Evolutionary conservation across 2,888 invertebrate species (phyloP).

Genomic region (Agrochola litura): DNA sequence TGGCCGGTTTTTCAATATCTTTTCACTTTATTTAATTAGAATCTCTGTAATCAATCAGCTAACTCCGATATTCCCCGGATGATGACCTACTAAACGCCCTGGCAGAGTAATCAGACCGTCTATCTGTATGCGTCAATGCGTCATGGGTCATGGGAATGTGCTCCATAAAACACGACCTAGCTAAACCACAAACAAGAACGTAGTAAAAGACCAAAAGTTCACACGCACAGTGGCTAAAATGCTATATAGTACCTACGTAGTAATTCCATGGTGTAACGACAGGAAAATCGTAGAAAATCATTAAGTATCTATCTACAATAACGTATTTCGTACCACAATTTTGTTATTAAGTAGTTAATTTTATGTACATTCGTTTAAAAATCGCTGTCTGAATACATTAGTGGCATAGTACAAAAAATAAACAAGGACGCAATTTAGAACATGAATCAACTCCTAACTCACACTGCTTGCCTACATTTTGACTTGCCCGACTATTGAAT

Average conservation of each 20-base stretch:
- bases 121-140: conserved; percentile 6
- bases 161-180: conserved; percentile 38
- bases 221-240: neutral
- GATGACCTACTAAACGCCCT: conserved; percentile 3
- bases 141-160: conserved; percentile 8
- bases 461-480: neutral
- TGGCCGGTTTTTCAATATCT: neutral
- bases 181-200: conserved; percentile 10
- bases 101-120: neutral
- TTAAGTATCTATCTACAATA: neutral
- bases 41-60: conserved; percentile 6
- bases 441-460: neutral
- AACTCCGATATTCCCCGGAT: neutral
- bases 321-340: neutral
- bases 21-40: neutral
- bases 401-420: neutral
- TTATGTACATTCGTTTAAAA: neutral
- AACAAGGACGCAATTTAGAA: neutral
- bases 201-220: neutral
- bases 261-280: neutral
- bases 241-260: neutral
- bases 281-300: neutral
- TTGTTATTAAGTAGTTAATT: neutral
- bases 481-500: neutral
- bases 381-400: neutral